Base-by-base conservation (phyloP, 2,888 invertebrate species). In the Fragum sueziense region DNA sequence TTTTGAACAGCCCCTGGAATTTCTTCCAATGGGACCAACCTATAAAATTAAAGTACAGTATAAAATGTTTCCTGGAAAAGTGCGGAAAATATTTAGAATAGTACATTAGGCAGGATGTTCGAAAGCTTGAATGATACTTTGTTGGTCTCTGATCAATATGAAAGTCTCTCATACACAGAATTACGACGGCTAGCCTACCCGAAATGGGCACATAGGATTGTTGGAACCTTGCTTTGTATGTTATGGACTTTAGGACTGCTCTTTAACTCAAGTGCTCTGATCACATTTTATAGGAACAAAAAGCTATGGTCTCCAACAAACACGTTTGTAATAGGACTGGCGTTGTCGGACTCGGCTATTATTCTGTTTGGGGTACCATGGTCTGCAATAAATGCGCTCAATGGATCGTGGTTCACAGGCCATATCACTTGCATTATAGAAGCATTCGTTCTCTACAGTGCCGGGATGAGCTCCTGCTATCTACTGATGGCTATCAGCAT, bases 401-500 rank as follows among this genome's bases (percentile, higher is more conserved):
- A 70, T 34, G 72, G 79, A 20, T 57, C 71, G 2, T 87, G 85
- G 85, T 41, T 83, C n/a, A 84, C 59, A 47, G 82, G 85, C n/a
- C 29, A 83, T 6, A 37, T 31, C 7, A 72, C 78, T 0, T 90
- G 90, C 72, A 70, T 67, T 7, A 67, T 85, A 3, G 87, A 88
- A 34, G 90, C 85, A 7, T 90, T 90, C 72, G 47, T 80, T n/a
- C 86, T 89, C 11, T 90, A 88, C 65, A 87, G 87, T 54, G 72
- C 89, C 7, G 90, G 89, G 6, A 69, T 88, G 31, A 65, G 86
- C 20, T 85, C 88, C 33, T 80, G 90, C 74, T 89, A 89, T 67
- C 76, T 88, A 17, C 73, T 90, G 29, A 82, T 85, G 7, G 88
- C 89, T 9, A 88, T 90, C 14, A 86, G 89, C 4, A 67, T 89